Conservation (phyloP, 2,888 invertebrate species). For the Drosophila niveifrons region DNA sequence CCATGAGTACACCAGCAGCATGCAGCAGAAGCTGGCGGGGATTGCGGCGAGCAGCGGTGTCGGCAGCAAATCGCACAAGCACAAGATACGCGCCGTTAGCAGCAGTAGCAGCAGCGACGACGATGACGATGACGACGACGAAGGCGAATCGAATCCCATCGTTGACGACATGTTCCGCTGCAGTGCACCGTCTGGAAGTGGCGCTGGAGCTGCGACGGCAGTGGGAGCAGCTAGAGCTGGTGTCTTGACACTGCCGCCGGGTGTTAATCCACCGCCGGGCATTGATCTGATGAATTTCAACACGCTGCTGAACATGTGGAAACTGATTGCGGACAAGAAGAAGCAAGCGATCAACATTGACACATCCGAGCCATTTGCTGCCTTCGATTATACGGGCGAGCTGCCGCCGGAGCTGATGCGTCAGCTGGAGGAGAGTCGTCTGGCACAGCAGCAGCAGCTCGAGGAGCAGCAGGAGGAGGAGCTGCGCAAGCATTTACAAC, state of each 20-base stretch:
- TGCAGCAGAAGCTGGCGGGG: constrained; percentile 69
- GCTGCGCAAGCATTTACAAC: constrained; percentile 43
- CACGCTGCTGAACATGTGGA: constrained; percentile 78
- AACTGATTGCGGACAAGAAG: constrained; percentile 79
- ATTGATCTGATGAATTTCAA: constrained; percentile 68
- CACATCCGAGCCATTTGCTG: constrained; percentile 52
- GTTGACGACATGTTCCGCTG: constrained; percentile 8
- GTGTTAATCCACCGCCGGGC: constrained; percentile 32
- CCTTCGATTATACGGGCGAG: constrained; percentile 66
- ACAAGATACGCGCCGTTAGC: constrained; percentile 80
- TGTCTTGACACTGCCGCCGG: constrained; percentile 15
- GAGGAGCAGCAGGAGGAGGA: constrained; percentile 42
- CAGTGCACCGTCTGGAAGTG: constrained; percentile 2
- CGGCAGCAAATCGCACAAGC: constrained; percentile 51
- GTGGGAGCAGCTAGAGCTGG: not conserved
- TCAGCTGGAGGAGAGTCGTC: constrained; percentile 56
- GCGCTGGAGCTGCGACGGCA: not conserved
- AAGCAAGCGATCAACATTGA: constrained; percentile 55
- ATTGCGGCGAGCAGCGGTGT: no score
- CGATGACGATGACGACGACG: constrained; percentile 16
- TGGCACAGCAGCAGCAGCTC: constrained; percentile 36
- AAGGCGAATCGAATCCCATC: not conserved
- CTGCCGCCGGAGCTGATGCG: constrained; percentile 67
- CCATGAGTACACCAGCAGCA: constrained; percentile 62
- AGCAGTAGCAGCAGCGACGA: constrained; percentile 82